Percentiles rank a stretch among this genome's conserved stretches.
These are phyloP conservation scores for Tetropium fuscum DNA, from an alignment of 2,888 invertebrate genomes.

Conservation along the genomic window DNA sequence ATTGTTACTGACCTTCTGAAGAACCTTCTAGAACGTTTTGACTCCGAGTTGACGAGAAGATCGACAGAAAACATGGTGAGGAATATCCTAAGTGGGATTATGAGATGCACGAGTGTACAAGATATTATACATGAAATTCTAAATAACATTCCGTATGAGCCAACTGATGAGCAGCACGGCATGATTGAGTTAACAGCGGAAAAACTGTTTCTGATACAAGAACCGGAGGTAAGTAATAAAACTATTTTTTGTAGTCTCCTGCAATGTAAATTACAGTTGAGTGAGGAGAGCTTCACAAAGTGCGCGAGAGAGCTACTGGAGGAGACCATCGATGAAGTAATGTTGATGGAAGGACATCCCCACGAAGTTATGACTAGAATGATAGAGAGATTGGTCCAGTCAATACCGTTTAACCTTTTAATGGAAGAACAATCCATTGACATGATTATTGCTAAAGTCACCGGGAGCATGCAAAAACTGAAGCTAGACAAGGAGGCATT, in stretches of 20 bases:
- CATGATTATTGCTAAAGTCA: slow-evolving; percentile 39
- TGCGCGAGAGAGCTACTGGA: slow-evolving; percentile 50
- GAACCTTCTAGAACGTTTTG: slow-evolving; percentile 51
- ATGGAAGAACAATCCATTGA: slow-evolving; percentile 37
- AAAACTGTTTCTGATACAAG: slow-evolving; percentile 53
- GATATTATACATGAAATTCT: slow-evolving; percentile 55
- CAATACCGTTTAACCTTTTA: slow-evolving; percentile 47
- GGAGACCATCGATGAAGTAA: slow-evolving; percentile 51
- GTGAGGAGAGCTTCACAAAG: slow-evolving; percentile 45
- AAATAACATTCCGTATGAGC: slow-evolving; percentile 51
- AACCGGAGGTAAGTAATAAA: slow-evolving; percentile 50
- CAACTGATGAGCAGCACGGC: slow-evolving; percentile 49
- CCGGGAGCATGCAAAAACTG: slow-evolving; percentile 38
- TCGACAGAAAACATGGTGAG: slow-evolving; percentile 49
- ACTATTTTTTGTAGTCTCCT: no score
- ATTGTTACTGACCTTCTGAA: slow-evolving; percentile 50
- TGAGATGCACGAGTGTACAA: slow-evolving; percentile 50
- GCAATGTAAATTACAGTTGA: slow-evolving; percentile 46
- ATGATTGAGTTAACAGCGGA: slow-evolving; percentile 56
- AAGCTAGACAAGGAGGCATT: slow-evolving; percentile 46
- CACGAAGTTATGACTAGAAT: slow-evolving; percentile 50
- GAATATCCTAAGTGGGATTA: slow-evolving; percentile 48
- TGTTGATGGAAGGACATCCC: slow-evolving; percentile 42
- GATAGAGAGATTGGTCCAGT: slow-evolving; percentile 51
- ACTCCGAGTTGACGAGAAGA: slow-evolving; percentile 36